Evolutionary conservation across 1,140 invertebrate species (phyloP).

Genomic region (Brachionus calyciflorus): DNA sequence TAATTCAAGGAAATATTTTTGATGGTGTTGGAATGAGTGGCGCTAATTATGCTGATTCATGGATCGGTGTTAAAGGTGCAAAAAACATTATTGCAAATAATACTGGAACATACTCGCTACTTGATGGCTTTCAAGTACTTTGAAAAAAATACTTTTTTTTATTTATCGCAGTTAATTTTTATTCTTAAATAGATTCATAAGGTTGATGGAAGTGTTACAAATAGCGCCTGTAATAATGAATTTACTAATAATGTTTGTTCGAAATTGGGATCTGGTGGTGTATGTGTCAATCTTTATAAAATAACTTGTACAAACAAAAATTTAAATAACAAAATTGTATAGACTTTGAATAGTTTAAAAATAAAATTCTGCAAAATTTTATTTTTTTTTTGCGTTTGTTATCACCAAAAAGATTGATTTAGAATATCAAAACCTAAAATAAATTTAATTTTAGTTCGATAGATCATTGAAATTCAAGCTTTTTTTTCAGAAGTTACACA

Average conservation of each 20-base stretch:
- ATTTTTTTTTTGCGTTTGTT: no score
- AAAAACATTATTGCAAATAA: constrained; percentile 21
- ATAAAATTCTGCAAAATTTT: no score
- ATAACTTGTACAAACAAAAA: neutral
- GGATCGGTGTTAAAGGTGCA: constrained; percentile 26
- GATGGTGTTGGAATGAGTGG: constrained; percentile 33
- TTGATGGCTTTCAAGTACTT: constrained; percentile 35
- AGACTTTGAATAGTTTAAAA: no score
- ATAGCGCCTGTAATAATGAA: constrained; percentile 4
- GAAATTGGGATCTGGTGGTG: neutral
- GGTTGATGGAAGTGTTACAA: neutral
- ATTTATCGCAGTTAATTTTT: no score
- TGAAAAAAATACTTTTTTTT: no score
- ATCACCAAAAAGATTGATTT: no score
- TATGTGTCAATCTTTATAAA: constrained; percentile 25
- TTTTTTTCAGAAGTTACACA: no score
- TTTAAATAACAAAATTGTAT: neutral
- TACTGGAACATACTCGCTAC: neutral
- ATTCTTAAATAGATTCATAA: constrained; percentile 30
- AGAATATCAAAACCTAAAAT: no score
- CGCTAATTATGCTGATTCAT: constrained; percentile 31
- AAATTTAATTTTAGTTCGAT: no score
- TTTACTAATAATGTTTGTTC: constrained; percentile 15
- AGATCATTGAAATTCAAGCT: no score
- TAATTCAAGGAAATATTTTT: constrained; percentile 4